A percentile compares a stretch with the other conserved stretches of the same genome.
phyloP scores from a whole-genome alignment of 2,888 invertebrate species.

The Dorcus parallelipipedus region DNA sequence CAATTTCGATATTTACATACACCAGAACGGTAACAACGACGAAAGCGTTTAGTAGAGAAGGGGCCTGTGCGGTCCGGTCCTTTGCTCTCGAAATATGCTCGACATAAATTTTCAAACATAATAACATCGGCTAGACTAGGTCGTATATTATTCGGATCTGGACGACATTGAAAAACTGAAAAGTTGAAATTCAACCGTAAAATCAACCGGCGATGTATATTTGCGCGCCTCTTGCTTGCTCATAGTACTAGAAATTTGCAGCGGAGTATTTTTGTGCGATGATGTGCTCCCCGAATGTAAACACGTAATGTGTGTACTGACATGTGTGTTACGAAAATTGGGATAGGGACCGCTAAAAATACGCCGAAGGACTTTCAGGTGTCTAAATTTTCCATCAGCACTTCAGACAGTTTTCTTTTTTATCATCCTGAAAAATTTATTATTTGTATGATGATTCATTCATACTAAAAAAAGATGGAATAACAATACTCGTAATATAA shows the following conservation, averaged over 20 bases:
- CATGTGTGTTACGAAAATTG: conserved; percentile 21
- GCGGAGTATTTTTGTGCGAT: conserved; percentile 5
- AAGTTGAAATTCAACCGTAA: not conserved
- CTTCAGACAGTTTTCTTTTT: too few relatives aligned
- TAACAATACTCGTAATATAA: too few relatives aligned
- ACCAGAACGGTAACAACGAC: conserved; percentile 21
- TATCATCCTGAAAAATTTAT: too few relatives aligned
- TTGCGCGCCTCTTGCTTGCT: not conserved
- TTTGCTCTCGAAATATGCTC: conserved; percentile 6
- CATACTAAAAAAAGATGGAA: too few relatives aligned
- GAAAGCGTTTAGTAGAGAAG: conserved; percentile 20
- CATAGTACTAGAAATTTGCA: conserved; percentile 5
- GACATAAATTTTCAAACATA: not conserved
- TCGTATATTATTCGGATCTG: not conserved
- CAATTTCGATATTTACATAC: conserved; percentile 31
- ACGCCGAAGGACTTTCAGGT: conserved; percentile 23
- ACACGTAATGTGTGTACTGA: conserved; percentile 10
- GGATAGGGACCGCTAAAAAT: conserved; percentile 31
- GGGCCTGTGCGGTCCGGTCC: conserved; percentile 22
- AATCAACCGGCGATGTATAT: conserved; percentile 4
- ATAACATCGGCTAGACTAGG: not conserved
- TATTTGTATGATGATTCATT: too few relatives aligned
- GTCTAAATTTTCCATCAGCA: not conserved
- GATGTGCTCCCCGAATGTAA: conserved; percentile 7
- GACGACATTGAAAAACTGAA: not conserved